These are phyloP conservation scores for Eudasyphora cyanicolor DNA, from an alignment of 2,888 invertebrate species.

Conservation along the genomic window DNA sequence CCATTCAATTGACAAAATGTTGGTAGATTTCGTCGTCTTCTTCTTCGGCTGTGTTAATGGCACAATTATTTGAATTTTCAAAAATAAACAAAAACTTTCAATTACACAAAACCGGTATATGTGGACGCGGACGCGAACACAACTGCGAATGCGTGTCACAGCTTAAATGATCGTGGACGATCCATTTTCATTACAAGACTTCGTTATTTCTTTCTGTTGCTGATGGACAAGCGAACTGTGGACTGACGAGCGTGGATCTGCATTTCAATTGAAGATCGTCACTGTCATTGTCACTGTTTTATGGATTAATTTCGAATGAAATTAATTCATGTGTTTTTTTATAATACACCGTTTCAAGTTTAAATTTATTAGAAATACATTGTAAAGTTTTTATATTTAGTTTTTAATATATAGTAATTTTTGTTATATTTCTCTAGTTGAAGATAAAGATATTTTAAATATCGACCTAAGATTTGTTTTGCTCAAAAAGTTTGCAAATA, in stretches of 20 bases:
- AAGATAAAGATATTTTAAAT: no score
- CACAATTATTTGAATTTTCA: neutral
- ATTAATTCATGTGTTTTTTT: constrained; percentile 5
- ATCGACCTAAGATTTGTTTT: no score
- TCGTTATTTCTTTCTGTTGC: neutral
- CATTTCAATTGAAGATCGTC: constrained; percentile 15
- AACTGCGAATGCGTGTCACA: neutral
- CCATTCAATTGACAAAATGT: neutral
- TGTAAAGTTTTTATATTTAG: no score
- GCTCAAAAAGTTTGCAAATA: no score
- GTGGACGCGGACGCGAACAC: constrained; percentile 1
- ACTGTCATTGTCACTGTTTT: neutral
- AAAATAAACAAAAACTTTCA: constrained; percentile 11
- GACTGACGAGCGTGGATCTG: constrained; percentile 8
- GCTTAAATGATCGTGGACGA: neutral
- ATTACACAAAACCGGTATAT: constrained; percentile 8
- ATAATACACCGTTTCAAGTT: neutral
- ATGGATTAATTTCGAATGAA: constrained; percentile 10
- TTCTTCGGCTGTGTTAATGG: constrained; percentile 11
- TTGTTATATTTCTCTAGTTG: no score
- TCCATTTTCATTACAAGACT: constrained; percentile 10
- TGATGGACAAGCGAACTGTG: neutral
- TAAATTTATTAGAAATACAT: no score
- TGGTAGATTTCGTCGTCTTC: neutral
- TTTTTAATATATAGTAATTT: no score